These are phyloP conservation scores for Steatornis caripensis DNA, from an alignment of 2,113 vertebrate genomes.

Conservation along the genomic window DNA sequence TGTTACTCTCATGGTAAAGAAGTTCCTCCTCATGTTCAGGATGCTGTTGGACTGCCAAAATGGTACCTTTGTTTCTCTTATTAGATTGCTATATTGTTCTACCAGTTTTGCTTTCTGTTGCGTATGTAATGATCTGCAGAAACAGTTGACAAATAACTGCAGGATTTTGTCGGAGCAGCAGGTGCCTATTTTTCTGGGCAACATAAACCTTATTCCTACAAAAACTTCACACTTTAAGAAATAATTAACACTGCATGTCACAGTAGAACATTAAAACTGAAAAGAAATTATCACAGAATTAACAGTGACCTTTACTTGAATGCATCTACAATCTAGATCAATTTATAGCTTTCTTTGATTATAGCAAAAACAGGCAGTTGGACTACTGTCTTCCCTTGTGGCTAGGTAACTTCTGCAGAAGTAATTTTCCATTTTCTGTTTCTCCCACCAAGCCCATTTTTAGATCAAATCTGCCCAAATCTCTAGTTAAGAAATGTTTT, in stretches of 20 bases:
- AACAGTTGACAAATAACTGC: slow-evolving; percentile 1
- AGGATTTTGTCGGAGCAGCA: not conserved
- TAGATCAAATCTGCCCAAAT: not conserved
- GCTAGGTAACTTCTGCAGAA: not conserved
- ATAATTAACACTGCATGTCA: not conserved
- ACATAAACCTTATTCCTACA: not conserved
- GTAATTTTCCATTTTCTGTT: not conserved
- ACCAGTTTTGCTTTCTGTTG: not conserved
- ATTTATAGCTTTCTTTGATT: not conserved
- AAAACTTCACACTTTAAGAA: not conserved
- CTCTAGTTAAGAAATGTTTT: not conserved
- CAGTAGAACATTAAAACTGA: not conserved
- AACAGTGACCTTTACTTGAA: not conserved
- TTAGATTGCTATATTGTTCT: not conserved
- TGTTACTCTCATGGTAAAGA: no score
- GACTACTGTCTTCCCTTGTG: not conserved
- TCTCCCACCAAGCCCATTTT: not conserved
- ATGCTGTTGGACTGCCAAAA: not conserved
- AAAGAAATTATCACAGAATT: not conserved
- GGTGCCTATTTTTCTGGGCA: not conserved
- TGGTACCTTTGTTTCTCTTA: not conserved
- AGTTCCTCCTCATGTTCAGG: no score
- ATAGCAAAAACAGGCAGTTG: not conserved
- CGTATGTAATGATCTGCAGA: not conserved
- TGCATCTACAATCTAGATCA: not conserved